Evolutionary conservation across 2,888 invertebrate species (phyloP).

Genomic region (Desoria tigrina): DNA sequence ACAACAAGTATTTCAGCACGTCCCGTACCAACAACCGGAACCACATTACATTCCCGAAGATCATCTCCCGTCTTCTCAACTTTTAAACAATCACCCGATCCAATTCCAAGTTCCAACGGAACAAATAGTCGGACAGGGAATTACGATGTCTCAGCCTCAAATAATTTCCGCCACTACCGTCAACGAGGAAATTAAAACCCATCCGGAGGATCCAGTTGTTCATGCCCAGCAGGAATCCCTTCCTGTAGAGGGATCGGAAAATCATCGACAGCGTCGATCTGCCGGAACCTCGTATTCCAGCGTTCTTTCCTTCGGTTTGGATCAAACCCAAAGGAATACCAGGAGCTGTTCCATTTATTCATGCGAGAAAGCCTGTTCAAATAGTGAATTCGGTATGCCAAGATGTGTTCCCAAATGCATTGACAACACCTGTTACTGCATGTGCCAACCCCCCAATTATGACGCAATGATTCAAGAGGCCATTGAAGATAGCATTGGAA

Average conservation of each 20-base stretch:
- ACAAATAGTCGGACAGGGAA: constrained; percentile 10
- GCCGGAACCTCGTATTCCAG: neutral
- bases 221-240: neutral
- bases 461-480: too few species aligned
- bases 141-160: constrained; percentile 19
- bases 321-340: neutral
- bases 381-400: neutral
- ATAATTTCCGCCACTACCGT: constrained; percentile 15
- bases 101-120: constrained; percentile 21
- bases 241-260: neutral
- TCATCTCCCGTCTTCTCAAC: neutral
- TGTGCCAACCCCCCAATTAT: constrained; percentile 1
- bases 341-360: constrained; percentile 2
- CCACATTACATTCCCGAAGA: constrained; percentile 6
- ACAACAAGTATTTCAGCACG: constrained; percentile 13
- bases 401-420: constrained; percentile 7
- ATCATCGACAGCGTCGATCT: constrained; percentile 2
- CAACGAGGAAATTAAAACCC: constrained; percentile 12
- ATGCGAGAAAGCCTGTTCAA: neutral
- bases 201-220: neutral
- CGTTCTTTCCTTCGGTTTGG: neutral
- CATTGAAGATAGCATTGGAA: too few species aligned
- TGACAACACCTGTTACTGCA: neutral
- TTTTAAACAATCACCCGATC: neutral
- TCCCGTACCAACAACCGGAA: constrained; percentile 18